Evolutionary conservation across 2,888 invertebrate species (phyloP), one percentile per base, ranked within the genome.

Genomic region (Nemoura dubitans): DNA sequence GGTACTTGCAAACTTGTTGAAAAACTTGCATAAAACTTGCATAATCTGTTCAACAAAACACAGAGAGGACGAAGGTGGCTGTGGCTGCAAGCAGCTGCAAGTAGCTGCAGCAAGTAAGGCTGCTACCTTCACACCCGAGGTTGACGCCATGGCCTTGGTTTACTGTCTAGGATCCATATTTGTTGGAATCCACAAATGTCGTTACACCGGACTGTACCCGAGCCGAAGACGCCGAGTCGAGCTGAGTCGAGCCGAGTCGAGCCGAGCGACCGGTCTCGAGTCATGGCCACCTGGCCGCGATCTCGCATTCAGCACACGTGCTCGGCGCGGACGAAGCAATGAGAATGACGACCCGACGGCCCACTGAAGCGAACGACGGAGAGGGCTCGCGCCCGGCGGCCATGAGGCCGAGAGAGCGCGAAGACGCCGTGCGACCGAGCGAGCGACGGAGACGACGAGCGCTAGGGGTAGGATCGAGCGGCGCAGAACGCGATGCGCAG

Each of bases 391-490:
- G 59, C 59, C 36, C 36, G 36, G 5, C 36, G 36, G 2, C 59
- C 59, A 1, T 1, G 16, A 1, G 10, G 16, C 16, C 59, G 59
- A 59, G 59, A 59, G 59, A 36, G 36, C 36, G 10, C 36, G 36
- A 36, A 36, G 36, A 36, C 3, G 59, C 59, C 36, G 10, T 10
- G 16, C 59, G 21, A 1, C 59, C 36, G 36, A 6, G 36, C 5
- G 36, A 3, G 10, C 59, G 21, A 59, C 1, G 21, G 59, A 59
- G 59, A 59, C 59, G 10, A 59, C 59, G 14, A 59, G 36, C 59
- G 59, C 59, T 59, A 59, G 59, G 59, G 59, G 59, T 59, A 21
- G 59, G 59, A 59, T 59, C 59, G 59, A 59, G 59, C 59, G 59
- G 59, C 59, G 59, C 59, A 21, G 59, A 1, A 1, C 16, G 59